Percentiles rank a stretch among this genome's conserved stretches.
Conservation (phyloP, 2,797 vertebrate genomes). For the Sitta carolinensis region DNA sequence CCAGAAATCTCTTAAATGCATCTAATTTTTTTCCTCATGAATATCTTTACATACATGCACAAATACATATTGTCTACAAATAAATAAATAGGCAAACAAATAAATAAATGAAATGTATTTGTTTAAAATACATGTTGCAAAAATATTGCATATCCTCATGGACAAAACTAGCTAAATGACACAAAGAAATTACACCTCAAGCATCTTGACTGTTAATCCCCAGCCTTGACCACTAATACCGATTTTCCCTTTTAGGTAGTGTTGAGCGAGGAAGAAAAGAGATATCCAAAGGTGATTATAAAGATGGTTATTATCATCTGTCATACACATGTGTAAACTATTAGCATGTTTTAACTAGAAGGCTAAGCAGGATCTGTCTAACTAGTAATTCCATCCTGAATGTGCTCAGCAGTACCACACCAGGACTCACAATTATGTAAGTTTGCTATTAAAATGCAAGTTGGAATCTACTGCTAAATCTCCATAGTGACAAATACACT, state of each 20-base stretch:
- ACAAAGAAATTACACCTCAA: background rate
- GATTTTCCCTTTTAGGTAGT: background rate
- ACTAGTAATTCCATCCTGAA: conserved; percentile 43
- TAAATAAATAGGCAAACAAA: background rate
- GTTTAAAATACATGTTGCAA: background rate
- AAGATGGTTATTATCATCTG: conserved; percentile 10
- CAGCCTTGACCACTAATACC: background rate
- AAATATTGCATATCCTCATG: background rate
- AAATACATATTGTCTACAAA: background rate
- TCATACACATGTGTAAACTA: background rate
- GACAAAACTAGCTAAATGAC: background rate
- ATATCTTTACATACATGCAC: background rate
- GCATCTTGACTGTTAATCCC: background rate
- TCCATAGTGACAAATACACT: conserved; percentile 67
- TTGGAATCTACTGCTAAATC: conserved; percentile 63
- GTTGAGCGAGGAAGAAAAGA: background rate
- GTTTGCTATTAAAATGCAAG: conserved; percentile 71
- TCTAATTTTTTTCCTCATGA: background rate
- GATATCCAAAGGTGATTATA: background rate
- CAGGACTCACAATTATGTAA: conserved; percentile 63
- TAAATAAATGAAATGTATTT: background rate
- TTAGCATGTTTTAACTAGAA: conserved; percentile 13
- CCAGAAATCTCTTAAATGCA: background rate
- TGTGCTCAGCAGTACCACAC: conserved; percentile 38
- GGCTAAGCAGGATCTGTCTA: conserved; percentile 49